Percentiles rank a stretch among this genome's conserved stretches.
Evolutionary conservation across 2,888 invertebrate species (phyloP).

Genomic region (Helicoverpa assulta): DNA sequence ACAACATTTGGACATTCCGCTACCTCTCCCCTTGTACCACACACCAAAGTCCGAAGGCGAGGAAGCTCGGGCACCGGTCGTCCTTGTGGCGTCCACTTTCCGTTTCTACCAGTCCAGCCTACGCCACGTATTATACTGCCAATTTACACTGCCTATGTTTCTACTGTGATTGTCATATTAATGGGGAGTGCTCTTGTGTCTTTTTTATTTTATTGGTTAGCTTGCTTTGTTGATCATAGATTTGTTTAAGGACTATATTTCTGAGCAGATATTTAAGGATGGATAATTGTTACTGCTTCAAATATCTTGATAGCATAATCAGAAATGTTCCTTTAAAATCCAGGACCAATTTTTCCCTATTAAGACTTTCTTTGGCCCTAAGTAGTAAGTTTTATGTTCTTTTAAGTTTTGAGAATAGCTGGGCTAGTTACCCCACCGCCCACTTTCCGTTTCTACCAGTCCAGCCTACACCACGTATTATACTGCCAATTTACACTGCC

Average conservation of each 20-base stretch:
- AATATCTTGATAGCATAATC: too few relatives aligned
- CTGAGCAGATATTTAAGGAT: too few relatives aligned
- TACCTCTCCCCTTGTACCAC: slow-evolving; percentile 15
- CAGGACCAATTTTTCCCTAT: too few relatives aligned
- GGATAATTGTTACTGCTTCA: too few relatives aligned
- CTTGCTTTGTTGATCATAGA: neutral
- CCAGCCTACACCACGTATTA: slow-evolving; percentile 68
- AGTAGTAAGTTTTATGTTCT: too few relatives aligned
- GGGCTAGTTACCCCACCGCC: too few relatives aligned
- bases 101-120: slow-evolving; percentile 78
- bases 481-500: slow-evolving; percentile 49
- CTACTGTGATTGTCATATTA: slow-evolving; percentile 17
- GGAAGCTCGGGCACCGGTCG: slow-evolving; percentile 77
- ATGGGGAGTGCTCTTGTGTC: slow-evolving; percentile 7
- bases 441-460: slow-evolving; percentile 85
- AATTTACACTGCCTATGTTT: slow-evolving; percentile 42
- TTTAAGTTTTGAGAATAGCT: too few relatives aligned
- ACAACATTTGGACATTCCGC: neutral
- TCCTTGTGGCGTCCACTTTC: slow-evolving; percentile 86
- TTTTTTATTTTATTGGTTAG: neutral
- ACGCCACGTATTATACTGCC: slow-evolving; percentile 58
- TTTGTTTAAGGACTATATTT: too few relatives aligned
- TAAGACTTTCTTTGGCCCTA: too few relatives aligned
- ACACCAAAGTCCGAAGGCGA: slow-evolving; percentile 55
- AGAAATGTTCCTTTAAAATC: too few relatives aligned